phyloP scores from a whole-genome alignment of 2,888 invertebrate genomes.

The Oasisia sp. region DNA sequence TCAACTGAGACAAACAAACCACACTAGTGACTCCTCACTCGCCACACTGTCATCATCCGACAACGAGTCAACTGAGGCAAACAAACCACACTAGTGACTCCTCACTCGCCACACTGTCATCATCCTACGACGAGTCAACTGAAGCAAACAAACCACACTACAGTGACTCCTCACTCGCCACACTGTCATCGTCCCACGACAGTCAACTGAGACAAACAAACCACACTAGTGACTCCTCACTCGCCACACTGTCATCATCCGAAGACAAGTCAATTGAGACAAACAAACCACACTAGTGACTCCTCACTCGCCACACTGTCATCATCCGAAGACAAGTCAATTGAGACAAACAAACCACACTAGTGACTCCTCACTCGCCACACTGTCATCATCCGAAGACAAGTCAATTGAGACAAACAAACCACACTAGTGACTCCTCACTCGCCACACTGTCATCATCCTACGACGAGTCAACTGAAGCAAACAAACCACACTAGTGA shows the following conservation, averaged over 20 bases:
- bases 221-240: too few species aligned
- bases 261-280: slow-evolving; percentile 51
- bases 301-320: slow-evolving; percentile 60
- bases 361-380: slow-evolving; percentile 57
- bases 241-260: slow-evolving; percentile 61
- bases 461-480: slow-evolving; percentile 52
- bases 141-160: slow-evolving; percentile 8
- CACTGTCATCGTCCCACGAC: slow-evolving; percentile 62
- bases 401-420: slow-evolving; percentile 44
- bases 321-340: slow-evolving; percentile 60
- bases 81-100: too few species aligned
- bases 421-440: too few species aligned
- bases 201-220: slow-evolving; percentile 41
- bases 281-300: slow-evolving; percentile 23
- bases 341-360: slow-evolving; percentile 3
- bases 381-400: slow-evolving; percentile 62
- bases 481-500: slow-evolving; percentile 22
- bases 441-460: slow-evolving; percentile 61
- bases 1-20: slow-evolving; percentile 37
- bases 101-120: slow-evolving; percentile 60
- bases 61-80: slow-evolving; percentile 47
- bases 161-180: slow-evolving; percentile 57
- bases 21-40: too few species aligned
- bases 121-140: slow-evolving; percentile 58
- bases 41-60: slow-evolving; percentile 63